These are phyloP conservation scores for Iguana delicatissima DNA, from an alignment of 2,797 vertebrate species.

Conservation along the genomic window DNA sequence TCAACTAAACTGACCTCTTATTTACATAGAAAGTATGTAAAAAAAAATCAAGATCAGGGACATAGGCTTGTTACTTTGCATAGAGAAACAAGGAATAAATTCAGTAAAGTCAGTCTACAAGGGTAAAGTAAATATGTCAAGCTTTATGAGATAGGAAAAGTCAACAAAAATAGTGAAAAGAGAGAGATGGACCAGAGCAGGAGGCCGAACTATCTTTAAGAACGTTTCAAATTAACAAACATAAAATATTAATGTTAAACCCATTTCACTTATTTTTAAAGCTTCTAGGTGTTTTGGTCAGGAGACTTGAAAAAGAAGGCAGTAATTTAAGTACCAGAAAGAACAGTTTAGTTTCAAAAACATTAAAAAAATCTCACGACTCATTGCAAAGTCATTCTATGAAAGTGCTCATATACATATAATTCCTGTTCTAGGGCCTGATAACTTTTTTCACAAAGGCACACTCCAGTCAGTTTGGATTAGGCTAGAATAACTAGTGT, in stretches of 20 bases:
- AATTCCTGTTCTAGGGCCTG: no score
- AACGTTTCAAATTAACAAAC: neutral
- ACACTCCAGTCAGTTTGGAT: no score
- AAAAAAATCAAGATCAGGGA: neutral
- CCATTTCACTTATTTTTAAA: neutral
- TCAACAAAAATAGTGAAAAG: neutral
- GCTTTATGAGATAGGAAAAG: neutral
- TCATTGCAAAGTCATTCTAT: no score
- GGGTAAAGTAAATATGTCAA: neutral
- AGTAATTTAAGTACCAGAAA: neutral
- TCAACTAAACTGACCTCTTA: conserved; percentile 8
- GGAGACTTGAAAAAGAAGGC: neutral
- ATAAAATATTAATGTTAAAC: neutral
- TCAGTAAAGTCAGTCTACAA: neutral
- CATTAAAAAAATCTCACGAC: no score
- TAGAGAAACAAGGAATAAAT: neutral
- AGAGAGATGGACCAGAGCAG: neutral
- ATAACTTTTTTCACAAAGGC: no score
- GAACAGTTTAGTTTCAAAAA: no score
- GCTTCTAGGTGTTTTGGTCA: neutral
- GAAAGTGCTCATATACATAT: no score
- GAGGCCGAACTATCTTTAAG: neutral
- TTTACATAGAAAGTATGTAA: conserved; percentile 1
- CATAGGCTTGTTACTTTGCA: neutral
- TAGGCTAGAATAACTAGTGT: no score